Evolutionary conservation across 2,113 vertebrate species (phyloP).

Genomic region (Salvelinus fontinalis): DNA sequence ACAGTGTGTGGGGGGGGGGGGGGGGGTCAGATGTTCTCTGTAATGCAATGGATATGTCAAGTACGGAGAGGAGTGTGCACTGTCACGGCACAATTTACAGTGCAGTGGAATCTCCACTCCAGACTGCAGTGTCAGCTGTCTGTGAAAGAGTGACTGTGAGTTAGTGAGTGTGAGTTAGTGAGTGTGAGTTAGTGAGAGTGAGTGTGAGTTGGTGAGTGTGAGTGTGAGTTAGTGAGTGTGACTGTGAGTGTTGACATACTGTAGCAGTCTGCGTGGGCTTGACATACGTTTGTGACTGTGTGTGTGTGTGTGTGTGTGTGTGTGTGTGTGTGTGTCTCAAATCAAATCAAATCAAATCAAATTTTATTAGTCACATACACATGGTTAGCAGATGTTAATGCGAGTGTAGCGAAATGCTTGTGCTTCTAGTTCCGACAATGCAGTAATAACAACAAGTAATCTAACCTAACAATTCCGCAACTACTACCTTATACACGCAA

Average conservation of each 20-base stretch:
- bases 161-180: neutral
- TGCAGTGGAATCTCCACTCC: conserved; percentile 24
- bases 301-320: neutral
- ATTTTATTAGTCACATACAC: too few relatives aligned
- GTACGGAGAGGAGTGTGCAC: neutral
- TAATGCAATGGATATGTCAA: conserved; percentile 35
- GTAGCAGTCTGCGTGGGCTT: neutral
- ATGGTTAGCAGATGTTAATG: too few relatives aligned
- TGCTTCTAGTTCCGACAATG: too few relatives aligned
- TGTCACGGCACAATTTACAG: neutral
- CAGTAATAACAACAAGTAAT: too few relatives aligned
- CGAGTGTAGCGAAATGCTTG: too few relatives aligned
- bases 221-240: neutral
- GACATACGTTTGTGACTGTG: neutral
- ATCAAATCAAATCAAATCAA: too few relatives aligned
- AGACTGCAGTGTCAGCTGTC: conserved; percentile 1
- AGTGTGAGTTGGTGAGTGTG: neutral
- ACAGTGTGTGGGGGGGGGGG: neutral
- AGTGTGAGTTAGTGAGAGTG: neutral
- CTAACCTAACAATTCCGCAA: too few relatives aligned
- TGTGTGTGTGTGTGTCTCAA: too few relatives aligned
- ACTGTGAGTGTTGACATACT: neutral
- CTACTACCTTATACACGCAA: too few relatives aligned
- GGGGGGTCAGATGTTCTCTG: conserved; percentile 34
- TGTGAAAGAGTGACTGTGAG: neutral